Evolutionary conservation across 2,888 invertebrate genomes (phyloP), one percentile per base, ranked within the genome.

Genomic region (Asteroscopus sphinx): DNA sequence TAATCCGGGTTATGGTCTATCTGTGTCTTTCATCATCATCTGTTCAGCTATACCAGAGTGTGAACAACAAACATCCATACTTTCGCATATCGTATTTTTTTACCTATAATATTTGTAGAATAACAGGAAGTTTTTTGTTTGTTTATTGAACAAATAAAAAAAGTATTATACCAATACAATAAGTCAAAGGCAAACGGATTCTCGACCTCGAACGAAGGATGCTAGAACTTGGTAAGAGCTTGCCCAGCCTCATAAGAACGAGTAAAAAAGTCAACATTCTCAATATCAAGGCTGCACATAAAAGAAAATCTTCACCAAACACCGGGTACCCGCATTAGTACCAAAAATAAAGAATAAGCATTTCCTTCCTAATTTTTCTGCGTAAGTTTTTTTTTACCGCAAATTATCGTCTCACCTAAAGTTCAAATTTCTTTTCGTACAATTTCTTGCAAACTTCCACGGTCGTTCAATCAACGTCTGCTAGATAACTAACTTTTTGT

Each of bases 401-500:
- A 54, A 65, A 71, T 65, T 75, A 65, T 68, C 53, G 42, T 60
- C 44, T 48, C 17, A 54, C 68, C 67, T 42, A 49, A 49, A 65
- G 65, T 73, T 73, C 54, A 57, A 73, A 68, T 68, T 72, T 65
- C 47, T 57, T 68, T 72, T 58, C 30, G 59, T 47, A 59, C 45
- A 48, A 59, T 64, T 64, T 51, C 47, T 62, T 60, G 26, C 39
- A 12, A 70, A 73, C 56, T 65, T 48, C 26, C 47, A 40, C 56
- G 41, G 47, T 45, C 72, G 73, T 65, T 72, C 72, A 73, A 68
- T 72, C 71, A 72, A 68, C 52, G 69, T 64, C 69, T 46, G 62
- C 36, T 58, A 64, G 68, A 61, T 72, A 68, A 64, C 55, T 58
- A 36, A 68, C 53, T 73, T 68, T 73, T 68, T 59, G 51, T 59